Evolutionary conservation across 2,113 vertebrate genomes (phyloP).

Genomic region (Prietella phreatophila): DNA sequence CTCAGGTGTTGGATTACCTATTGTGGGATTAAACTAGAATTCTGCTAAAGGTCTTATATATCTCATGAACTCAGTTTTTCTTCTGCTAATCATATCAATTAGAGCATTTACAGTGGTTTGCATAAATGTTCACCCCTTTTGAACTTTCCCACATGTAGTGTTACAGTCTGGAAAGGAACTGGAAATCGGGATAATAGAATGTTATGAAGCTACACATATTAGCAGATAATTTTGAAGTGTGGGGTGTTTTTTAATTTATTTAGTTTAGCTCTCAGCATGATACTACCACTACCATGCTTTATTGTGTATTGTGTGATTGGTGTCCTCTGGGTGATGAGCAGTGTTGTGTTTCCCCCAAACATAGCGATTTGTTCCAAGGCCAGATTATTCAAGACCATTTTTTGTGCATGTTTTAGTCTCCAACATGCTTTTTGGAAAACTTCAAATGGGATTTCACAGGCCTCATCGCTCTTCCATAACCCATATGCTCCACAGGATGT

Average conservation of each 20-base stretch:
- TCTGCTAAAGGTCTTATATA: conserved; percentile 4
- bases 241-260: no score
- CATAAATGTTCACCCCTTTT: neutral
- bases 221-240: neutral
- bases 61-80: conserved; percentile 51
- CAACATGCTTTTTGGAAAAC: neutral
- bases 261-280: neutral
- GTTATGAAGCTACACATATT: neutral
- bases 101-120: neutral
- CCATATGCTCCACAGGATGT: neutral
- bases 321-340: neutral
- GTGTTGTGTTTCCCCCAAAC: neutral
- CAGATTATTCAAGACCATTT: neutral
- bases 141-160: neutral
- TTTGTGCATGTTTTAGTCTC: neutral
- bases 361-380: neutral
- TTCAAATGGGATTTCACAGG: neutral
- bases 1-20: conserved; percentile 49
- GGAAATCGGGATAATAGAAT: neutral
- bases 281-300: neutral
- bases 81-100: neutral
- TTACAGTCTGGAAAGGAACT: neutral
- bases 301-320: neutral
- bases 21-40: conserved; percentile 36
- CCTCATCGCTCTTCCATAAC: neutral